Evolutionary conservation across 2,888 invertebrate species (phyloP).

Genomic region (Hirtodrosophila alboralis): DNA sequence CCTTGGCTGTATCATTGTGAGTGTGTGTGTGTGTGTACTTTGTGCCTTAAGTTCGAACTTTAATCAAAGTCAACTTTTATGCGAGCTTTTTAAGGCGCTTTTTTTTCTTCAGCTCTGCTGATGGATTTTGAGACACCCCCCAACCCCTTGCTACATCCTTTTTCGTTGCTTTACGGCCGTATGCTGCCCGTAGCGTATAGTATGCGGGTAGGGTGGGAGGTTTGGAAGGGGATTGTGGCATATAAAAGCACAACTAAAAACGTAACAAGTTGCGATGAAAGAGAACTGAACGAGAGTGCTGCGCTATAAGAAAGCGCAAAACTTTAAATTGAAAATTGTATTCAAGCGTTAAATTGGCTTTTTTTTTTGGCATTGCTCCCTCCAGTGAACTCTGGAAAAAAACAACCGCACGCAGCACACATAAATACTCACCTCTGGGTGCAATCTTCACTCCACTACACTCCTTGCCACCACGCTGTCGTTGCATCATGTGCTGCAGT

Average conservation of each 20-base stretch:
- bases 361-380: conserved; percentile 65
- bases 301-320: conserved; percentile 64
- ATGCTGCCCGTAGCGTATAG: conserved; percentile 22
- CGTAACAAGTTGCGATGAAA: conserved; percentile 64
- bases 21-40: conserved; percentile 44
- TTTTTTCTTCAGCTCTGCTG: conserved; percentile 36
- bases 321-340: conserved; percentile 80
- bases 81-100: conserved; percentile 68
- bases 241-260: conserved; percentile 50
- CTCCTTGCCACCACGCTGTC: conserved; percentile 12
- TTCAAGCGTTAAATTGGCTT: conserved; percentile 81
- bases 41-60: conserved; percentile 74
- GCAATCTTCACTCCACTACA: conserved; percentile 1
- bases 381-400: conserved; percentile 28
- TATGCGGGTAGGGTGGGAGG: conserved; percentile 14
- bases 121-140: conserved; percentile 58
- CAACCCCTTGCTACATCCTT: conserved; percentile 19
- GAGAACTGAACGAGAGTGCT: conserved; percentile 16
- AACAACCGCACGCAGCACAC: conserved; percentile 58
- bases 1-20: conserved; percentile 26
- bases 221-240: conserved; percentile 18
- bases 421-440: conserved; percentile 48
- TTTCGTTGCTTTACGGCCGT: conserved; percentile 27
- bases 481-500: conserved; percentile 37
- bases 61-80: conserved; percentile 80